These are phyloP conservation scores for Ligdia adustata DNA, from an alignment of 2,888 invertebrate species.

Conservation along the genomic window DNA sequence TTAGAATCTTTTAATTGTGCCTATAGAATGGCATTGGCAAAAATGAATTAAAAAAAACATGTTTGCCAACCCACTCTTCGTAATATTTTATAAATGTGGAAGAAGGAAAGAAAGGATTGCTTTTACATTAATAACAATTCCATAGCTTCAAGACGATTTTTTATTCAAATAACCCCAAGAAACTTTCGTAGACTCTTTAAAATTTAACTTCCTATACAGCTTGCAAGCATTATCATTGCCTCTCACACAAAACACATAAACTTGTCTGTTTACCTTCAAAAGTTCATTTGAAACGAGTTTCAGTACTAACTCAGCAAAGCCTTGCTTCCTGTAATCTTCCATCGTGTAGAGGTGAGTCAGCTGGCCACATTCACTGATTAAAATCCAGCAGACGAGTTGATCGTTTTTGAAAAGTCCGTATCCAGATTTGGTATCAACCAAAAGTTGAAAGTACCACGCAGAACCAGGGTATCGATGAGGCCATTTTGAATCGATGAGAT, in stretches of 20 bases:
- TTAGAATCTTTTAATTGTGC: too few relatives aligned
- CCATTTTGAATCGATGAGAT: constrained; percentile 53
- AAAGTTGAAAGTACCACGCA: constrained; percentile 45
- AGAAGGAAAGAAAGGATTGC: too few relatives aligned
- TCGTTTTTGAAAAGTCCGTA: constrained; percentile 52
- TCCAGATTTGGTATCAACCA: constrained; percentile 50
- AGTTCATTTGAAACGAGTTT: constrained; percentile 52
- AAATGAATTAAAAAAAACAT: too few relatives aligned
- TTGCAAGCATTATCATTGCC: constrained; percentile 51
- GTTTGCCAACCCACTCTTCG: too few relatives aligned
- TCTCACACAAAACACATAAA: constrained; percentile 48
- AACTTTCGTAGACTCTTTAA: constrained; percentile 34
- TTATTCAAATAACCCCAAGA: constrained; percentile 45
- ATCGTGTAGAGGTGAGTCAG: constrained; percentile 59
- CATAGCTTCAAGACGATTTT: not conserved
- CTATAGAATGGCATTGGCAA: too few relatives aligned
- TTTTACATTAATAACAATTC: too few relatives aligned
- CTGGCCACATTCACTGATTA: constrained; percentile 55
- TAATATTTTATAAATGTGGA: too few relatives aligned
- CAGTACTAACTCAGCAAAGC: constrained; percentile 53
- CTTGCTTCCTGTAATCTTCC: constrained; percentile 55
- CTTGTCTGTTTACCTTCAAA: constrained; percentile 44
- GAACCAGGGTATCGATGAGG: constrained; percentile 53
- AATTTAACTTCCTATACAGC: constrained; percentile 56
- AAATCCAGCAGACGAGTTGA: constrained; percentile 52